phyloP scores from a whole-genome alignment of 2,113 vertebrate genomes.

The Carollia perspicillata region DNA sequence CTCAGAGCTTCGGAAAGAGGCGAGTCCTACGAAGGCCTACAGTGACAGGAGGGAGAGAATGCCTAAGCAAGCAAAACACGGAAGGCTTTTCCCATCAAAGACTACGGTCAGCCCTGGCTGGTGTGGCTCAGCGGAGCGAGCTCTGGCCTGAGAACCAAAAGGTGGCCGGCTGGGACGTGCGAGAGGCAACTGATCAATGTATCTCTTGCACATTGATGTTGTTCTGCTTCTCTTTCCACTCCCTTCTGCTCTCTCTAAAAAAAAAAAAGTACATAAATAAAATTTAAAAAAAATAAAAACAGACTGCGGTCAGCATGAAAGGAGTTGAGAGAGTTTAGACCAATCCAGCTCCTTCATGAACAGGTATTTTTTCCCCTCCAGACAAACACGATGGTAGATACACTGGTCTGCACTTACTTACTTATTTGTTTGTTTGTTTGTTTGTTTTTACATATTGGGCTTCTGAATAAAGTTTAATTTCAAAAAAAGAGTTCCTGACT shows the following conservation, averaged over 20 bases:
- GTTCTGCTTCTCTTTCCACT: too few species aligned
- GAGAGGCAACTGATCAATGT: too few species aligned
- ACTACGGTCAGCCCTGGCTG: not conserved
- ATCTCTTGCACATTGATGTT: too few species aligned
- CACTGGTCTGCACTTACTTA: not conserved
- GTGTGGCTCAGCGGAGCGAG: too few species aligned
- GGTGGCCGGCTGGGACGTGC: too few species aligned
- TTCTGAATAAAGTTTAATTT: not conserved
- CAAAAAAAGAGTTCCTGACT: not conserved
- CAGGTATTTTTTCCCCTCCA: not conserved
- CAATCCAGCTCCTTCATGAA: not conserved
- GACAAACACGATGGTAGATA: not conserved
- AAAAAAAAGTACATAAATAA: too few species aligned
- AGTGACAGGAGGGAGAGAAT: not conserved
- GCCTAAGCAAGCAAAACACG: not conserved
- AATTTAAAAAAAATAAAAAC: too few species aligned
- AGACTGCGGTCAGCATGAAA: not conserved
- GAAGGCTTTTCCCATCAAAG: not conserved
- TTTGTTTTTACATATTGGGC: not conserved
- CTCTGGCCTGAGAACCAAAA: too few species aligned
- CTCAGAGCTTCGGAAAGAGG: not conserved
- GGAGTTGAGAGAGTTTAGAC: not conserved
- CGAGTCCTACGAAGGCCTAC: not conserved
- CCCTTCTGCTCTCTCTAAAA: too few species aligned
- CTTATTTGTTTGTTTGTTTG: not conserved